A percentile compares a stretch with the other conserved stretches of the same genome.
Conservation (phyloP, 1,140 invertebrate species). For the Drosophila mauritiana region DNA sequence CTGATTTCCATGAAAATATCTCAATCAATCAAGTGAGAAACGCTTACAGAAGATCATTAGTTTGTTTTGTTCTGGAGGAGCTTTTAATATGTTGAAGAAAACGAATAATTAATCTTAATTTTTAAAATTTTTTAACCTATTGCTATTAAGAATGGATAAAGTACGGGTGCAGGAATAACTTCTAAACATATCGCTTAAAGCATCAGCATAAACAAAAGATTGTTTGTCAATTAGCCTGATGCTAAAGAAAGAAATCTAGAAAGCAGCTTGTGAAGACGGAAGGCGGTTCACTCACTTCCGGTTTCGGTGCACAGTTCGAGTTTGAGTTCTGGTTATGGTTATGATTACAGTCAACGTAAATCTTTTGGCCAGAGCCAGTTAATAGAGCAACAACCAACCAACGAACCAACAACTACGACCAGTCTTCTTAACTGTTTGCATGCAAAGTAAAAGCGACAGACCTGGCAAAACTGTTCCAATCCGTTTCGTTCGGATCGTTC, state of each 20-base stretch:
- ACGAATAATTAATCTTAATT: not conserved
- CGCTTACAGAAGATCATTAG: conserved; percentile 3
- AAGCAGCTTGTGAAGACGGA: conserved; percentile 9
- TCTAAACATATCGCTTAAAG: not conserved
- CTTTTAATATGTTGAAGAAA: not conserved
- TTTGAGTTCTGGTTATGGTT: conserved; percentile 12
- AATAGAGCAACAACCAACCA: conserved; percentile 73
- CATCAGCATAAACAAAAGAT: conserved; percentile 14
- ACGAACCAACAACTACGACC: conserved; percentile 20
- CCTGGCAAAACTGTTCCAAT: conserved; percentile 22
- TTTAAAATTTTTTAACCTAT: too few species aligned
- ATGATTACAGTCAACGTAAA: conserved; percentile 42
- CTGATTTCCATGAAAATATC: conserved; percentile 5
- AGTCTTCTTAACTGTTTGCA: conserved; percentile 60
- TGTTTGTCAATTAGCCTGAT: conserved; percentile 19
- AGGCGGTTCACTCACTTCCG: conserved; percentile 31
- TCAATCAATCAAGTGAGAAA: conserved; percentile 17
- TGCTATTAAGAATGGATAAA: not conserved
- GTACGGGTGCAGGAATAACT: not conserved
- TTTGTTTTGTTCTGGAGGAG: not conserved
- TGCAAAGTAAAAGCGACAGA: conserved; percentile 63
- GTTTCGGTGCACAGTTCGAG: conserved; percentile 23
- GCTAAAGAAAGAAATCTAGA: not conserved
- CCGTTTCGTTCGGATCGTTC: conserved; percentile 33
- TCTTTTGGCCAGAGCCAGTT: conserved; percentile 60